Base-by-base conservation (phyloP, 2,797 vertebrate species). In the Silurus lanzhouensis region DNA sequence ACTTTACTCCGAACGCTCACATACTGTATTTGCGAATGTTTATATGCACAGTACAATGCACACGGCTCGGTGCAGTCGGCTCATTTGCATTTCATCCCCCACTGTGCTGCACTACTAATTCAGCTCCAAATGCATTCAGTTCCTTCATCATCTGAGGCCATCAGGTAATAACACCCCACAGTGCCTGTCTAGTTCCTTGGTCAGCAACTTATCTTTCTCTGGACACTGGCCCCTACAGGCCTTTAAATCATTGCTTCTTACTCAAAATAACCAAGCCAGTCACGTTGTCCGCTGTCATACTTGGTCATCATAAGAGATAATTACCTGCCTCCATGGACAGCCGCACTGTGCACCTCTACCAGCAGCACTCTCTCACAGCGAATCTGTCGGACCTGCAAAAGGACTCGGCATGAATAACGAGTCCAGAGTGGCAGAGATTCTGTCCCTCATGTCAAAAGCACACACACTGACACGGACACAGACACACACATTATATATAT, bases 251-350 rank as follows among this genome's bases (percentile, higher is more conserved):
- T 92, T 92, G 85, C 91, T 93, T 88, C 81, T 89, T 88, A 88
- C 92, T 95, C 92, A 93, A 92, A 94, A 93, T 94, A 94, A 94
- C 93, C 93, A 92, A 94, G 92, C 92, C 93, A 93, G 92, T 95
- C 94, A 93, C 90, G 85, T 89, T 85, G 91, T 82, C 92, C 91
- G 92, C 92, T 92, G 94, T 94, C 92, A 90, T 93, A 93, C 91
- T 91, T 89, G 90, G 92, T 94, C 93, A 95, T 95, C 95, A 95
- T 94, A 94, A 94, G 89, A 91, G 94, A 94, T 95, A 96, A 95
- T 95, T 94, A 95, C 92, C 91, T 87, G 7, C 90, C 93, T 93
- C 92, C 86, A 83, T 88, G 92, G 93, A 93, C 91, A 90, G 90
- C 85, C 76, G 90, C 91, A 90, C 87, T 63, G 89, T 83, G 89